phyloP scores from a whole-genome alignment of 2,797 vertebrate genomes.

The Hafferia zeledoni region DNA sequence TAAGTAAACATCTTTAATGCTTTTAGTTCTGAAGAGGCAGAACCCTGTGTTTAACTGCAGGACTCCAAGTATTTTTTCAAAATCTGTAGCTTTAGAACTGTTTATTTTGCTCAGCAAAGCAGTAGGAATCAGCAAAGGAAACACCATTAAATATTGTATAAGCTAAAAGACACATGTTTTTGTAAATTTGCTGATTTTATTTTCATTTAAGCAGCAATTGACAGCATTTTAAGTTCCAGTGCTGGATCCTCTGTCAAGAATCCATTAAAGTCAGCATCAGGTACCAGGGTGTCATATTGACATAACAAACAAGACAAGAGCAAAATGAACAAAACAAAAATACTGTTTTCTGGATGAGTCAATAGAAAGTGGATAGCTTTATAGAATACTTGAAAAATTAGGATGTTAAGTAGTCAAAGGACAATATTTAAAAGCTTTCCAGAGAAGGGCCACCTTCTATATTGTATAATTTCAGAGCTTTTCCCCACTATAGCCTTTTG shows the following conservation, averaged over 20 bases:
- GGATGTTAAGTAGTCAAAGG: not conserved
- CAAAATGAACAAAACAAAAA: conserved; percentile 18
- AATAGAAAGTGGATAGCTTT: conserved; percentile 1
- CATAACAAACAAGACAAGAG: not conserved
- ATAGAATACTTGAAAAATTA: conserved; percentile 6
- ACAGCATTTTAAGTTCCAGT: not conserved
- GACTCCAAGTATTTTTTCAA: not conserved
- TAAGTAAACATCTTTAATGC: not conserved
- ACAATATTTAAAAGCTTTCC: not conserved
- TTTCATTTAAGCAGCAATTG: conserved; percentile 8
- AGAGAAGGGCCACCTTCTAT: not conserved
- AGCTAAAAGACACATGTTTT: not conserved
- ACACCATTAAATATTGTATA: not conserved
- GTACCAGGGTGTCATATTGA: conserved; percentile 5
- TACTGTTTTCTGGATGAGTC: conserved; percentile 16
- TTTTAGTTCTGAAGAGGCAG: not conserved
- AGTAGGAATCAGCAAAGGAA: not conserved
- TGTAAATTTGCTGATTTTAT: not conserved
- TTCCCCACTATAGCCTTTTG: not conserved
- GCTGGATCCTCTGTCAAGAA: not conserved
- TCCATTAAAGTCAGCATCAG: conserved; percentile 6
- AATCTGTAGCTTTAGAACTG: not conserved
- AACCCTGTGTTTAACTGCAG: not conserved
- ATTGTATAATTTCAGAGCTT: not conserved
- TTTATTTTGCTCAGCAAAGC: not conserved